Evolutionary conservation across 2,113 vertebrate species (phyloP).

Genomic region (Motacilla alba): DNA sequence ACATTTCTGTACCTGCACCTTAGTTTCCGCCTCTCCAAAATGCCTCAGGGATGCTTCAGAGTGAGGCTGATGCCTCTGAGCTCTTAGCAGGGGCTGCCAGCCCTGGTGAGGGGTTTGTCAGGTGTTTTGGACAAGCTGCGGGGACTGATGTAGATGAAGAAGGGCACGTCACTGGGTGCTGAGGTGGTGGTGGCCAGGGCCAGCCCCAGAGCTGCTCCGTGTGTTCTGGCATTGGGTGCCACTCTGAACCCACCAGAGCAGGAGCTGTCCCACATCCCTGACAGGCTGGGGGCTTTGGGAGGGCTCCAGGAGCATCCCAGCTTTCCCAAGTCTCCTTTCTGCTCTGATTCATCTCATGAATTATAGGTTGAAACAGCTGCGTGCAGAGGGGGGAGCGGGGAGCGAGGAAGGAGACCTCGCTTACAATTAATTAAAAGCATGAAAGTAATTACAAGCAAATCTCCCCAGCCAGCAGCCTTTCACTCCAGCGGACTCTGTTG

Average conservation of each 20-base stretch:
- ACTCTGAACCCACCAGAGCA: background rate
- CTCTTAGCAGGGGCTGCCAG: background rate
- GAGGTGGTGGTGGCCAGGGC: background rate
- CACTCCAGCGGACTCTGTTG: constrained; percentile 66
- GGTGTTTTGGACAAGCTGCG: background rate
- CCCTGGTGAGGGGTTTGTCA: rapidly evolving
- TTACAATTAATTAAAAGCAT: constrained; percentile 72
- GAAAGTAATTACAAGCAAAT: constrained; percentile 69
- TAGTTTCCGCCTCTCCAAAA: background rate
- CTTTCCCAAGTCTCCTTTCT: constrained; percentile 36
- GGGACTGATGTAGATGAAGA: rapidly evolving
- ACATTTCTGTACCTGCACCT: rapidly evolving
- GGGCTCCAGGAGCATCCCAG: background rate
- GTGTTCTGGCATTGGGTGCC: background rate
- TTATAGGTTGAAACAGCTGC: constrained; percentile 45
- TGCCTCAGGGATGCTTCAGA: rapidly evolving
- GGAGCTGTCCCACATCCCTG: background rate
- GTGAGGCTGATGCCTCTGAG: background rate
- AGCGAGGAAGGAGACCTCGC: constrained; percentile 41
- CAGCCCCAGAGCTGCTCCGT: rapidly evolving
- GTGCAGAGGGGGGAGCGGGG: background rate
- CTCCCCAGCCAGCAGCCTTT: constrained; percentile 67
- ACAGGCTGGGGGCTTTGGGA: background rate
- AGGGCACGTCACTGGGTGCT: background rate
- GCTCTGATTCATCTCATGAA: constrained; percentile 59